These are phyloP conservation scores for Phoenicopterus ruber DNA, from an alignment of 2,113 vertebrate species.

Conservation along the genomic window DNA sequence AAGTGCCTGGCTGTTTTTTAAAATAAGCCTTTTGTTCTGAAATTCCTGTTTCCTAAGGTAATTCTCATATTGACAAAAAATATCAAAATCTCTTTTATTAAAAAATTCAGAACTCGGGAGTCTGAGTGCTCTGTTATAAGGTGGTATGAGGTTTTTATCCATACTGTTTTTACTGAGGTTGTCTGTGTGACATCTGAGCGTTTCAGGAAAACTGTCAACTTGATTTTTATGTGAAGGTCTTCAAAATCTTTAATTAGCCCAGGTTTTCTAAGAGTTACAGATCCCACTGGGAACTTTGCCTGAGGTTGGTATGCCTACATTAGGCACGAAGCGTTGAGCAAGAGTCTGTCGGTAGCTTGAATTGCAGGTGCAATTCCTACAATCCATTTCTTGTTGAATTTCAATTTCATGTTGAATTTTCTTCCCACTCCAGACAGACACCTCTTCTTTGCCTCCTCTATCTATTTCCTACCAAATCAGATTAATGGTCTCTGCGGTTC, in stretches of 20 bases:
- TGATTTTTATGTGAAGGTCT: background rate
- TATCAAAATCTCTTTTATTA: background rate
- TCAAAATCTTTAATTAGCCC: background rate
- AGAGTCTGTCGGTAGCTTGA: background rate
- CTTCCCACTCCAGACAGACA: background rate
- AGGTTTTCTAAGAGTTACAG: background rate
- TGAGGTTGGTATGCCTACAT: background rate
- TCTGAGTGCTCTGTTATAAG: accelerated
- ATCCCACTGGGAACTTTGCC: background rate
- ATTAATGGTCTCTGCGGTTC: background rate
- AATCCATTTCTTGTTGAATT: too few species aligned
- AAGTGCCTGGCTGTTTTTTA: background rate
- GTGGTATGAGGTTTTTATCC: background rate
- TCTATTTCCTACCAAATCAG: background rate
- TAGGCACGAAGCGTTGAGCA: background rate
- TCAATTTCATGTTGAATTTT: background rate
- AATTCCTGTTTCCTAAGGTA: background rate
- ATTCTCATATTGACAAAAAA: background rate
- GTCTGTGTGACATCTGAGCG: background rate
- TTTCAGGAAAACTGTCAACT: background rate
- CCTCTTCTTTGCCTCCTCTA: background rate
- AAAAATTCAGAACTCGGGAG: accelerated
- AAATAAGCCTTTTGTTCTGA: background rate
- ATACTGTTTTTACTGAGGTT: background rate
- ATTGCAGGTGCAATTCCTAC: background rate